Conservation (phyloP, 2,888 invertebrate genomes). For the Hypomecis punctinalis region DNA sequence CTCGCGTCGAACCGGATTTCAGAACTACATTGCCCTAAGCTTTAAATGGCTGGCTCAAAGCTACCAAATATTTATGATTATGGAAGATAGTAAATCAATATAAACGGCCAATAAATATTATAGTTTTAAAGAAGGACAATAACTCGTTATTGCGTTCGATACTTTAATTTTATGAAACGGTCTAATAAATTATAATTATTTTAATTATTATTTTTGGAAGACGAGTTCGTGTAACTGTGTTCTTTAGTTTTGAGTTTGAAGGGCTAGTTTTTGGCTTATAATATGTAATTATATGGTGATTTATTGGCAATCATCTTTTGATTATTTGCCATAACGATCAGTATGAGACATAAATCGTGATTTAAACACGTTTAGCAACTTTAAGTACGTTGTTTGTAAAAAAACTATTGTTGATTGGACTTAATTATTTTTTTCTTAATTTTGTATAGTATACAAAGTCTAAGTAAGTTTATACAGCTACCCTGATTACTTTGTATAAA, state of each 20-base stretch:
- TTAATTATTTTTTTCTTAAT: too few relatives aligned
- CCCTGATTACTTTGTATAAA: too few relatives aligned
- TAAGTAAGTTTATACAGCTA: too few relatives aligned
- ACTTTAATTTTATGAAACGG: conserved; percentile 19
- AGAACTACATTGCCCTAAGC: conserved; percentile 14
- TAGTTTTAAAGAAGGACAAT: conserved; percentile 20
- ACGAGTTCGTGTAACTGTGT: neutral
- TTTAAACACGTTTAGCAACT: neutral
- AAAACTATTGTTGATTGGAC: neutral
- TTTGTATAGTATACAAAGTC: too few relatives aligned
- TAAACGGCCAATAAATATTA: conserved; percentile 22
- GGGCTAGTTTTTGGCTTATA: conserved; percentile 6
- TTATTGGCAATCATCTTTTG: conserved; percentile 2
- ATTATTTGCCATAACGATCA: conserved; percentile 8
- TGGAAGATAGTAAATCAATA: conserved; percentile 18
- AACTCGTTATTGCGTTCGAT: conserved; percentile 18
- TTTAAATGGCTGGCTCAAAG: conserved; percentile 18
- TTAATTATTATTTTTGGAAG: conserved; percentile 3
- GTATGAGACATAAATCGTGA: neutral
- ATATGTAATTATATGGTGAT: conserved; percentile 6
- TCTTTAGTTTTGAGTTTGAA: neutral
- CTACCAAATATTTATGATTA: conserved; percentile 26
- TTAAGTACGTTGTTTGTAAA: neutral
- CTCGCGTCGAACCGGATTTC: conserved; percentile 11
- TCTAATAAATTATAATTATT: conserved; percentile 5